These are phyloP conservation scores for Heteromurus nitidus DNA, from an alignment of 2,888 invertebrate genomes.

Conservation along the genomic window DNA sequence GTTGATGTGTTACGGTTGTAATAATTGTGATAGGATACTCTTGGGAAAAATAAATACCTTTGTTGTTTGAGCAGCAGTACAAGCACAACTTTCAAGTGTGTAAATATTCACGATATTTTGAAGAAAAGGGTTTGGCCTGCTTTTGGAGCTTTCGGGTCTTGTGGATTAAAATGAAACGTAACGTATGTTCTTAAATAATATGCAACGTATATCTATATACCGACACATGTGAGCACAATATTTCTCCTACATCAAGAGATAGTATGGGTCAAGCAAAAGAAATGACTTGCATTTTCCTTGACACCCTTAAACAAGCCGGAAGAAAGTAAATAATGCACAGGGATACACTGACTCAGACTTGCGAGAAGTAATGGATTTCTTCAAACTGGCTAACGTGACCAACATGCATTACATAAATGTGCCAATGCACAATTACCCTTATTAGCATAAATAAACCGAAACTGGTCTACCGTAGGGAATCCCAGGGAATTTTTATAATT, in stretches of 20 bases:
- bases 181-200: conserved; percentile 31
- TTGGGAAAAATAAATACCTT: conserved; percentile 47
- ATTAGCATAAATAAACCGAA: not conserved
- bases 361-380: not conserved
- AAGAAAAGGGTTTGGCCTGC: conserved; percentile 35
- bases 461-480: conserved; percentile 12
- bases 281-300: conserved; percentile 58
- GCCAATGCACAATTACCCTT: too few species aligned
- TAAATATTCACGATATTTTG: not conserved
- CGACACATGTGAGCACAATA: too few species aligned
- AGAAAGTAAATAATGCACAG: conserved; percentile 26
- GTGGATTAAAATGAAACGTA: conserved; percentile 27
- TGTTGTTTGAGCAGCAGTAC: not conserved
- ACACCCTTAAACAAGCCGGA: conserved; percentile 51
- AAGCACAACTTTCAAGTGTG: not conserved
- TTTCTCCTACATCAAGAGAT: too few species aligned
- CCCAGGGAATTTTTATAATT: conserved; percentile 4
- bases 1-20: conserved; percentile 1
- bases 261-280: conserved; percentile 31
- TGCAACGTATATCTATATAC: not conserved
- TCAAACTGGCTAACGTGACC: conserved; percentile 8
- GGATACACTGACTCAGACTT: not conserved
- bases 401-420: not conserved
- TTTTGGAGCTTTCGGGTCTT: conserved; percentile 11
- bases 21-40: conserved; percentile 6